Evolutionary conservation across 2,113 vertebrate genomes (phyloP).

Genomic region (Bagarius yarrelli): DNA sequence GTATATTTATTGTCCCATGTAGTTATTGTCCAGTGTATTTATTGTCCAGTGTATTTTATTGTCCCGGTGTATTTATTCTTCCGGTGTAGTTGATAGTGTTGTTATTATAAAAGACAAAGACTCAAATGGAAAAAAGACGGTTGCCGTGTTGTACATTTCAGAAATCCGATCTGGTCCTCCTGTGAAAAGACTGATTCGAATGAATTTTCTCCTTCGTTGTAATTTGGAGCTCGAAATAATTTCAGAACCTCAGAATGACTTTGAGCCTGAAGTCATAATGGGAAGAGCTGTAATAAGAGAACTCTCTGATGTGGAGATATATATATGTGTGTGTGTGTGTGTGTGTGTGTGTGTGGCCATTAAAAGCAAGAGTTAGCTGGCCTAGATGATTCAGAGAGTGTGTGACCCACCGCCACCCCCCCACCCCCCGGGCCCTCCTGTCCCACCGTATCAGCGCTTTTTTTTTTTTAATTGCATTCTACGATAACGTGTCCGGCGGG

Average conservation of each 20-base stretch:
- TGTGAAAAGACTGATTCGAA: not conserved
- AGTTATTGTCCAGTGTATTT: not conserved
- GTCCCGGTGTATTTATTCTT: not conserved
- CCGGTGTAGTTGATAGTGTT: not conserved
- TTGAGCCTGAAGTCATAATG: slow-evolving; percentile 4
- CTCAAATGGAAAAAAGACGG: not conserved
- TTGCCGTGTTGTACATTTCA: not conserved
- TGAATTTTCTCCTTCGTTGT: not conserved
- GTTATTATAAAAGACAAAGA: not conserved
- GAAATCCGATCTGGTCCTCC: not conserved
- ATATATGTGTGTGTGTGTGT: not conserved
- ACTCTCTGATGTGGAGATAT: slow-evolving; percentile 3
- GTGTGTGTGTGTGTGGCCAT: slow-evolving; percentile 11
- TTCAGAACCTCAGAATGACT: slow-evolving; percentile 3
- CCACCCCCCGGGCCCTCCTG: slow-evolving; percentile 50
- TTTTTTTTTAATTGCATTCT: slow-evolving; percentile 53
- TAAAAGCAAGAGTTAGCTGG: slow-evolving; percentile 45
- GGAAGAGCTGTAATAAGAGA: slow-evolving; percentile 7
- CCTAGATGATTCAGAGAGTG: too few relatives aligned
- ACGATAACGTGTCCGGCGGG: slow-evolving; percentile 15
- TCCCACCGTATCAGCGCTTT: slow-evolving; percentile 60
- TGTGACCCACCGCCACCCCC: too few relatives aligned
- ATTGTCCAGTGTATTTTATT: too few relatives aligned
- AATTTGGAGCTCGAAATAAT: not conserved
- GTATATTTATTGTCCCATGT: not conserved